Conservation (phyloP, 1,140 invertebrate genomes). For the Archivesica marissinica region DNA sequence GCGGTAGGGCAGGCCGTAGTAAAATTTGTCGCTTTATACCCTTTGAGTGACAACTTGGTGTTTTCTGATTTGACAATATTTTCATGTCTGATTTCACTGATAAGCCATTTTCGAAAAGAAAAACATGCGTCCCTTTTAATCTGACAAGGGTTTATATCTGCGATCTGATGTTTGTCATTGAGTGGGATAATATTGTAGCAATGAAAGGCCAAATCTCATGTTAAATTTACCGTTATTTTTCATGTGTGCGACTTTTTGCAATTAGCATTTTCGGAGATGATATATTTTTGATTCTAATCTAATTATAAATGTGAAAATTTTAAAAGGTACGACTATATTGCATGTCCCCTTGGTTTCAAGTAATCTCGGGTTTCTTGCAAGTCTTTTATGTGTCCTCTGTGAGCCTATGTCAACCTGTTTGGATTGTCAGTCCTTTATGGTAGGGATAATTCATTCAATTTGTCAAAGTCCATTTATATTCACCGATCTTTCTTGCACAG, state of each 20-base stretch:
- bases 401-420: not conserved
- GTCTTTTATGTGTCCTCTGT: slow-evolving; percentile 29
- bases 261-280: slow-evolving; percentile 20
- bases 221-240: slow-evolving; percentile 45
- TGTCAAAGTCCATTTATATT: slow-evolving; percentile 39
- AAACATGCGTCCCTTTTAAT: not conserved
- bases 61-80: slow-evolving; percentile 33
- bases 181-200: not conserved
- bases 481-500: not conserved
- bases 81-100: slow-evolving; percentile 25
- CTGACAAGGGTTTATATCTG: slow-evolving; percentile 13
- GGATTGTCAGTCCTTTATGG: slow-evolving; percentile 16
- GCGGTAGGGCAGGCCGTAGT: too few species aligned
- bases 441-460: not conserved
- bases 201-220: slow-evolving; percentile 15
- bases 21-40: too few species aligned
- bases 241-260: slow-evolving; percentile 8
- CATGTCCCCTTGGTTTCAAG: not conserved
- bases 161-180: slow-evolving; percentile 8
- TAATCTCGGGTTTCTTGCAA: not conserved
- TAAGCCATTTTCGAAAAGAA: slow-evolving; percentile 16
- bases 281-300: slow-evolving; percentile 30
- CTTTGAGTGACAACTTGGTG: not conserved
- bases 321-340: slow-evolving; percentile 25
- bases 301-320: slow-evolving; percentile 18